Conservation (phyloP, 1,140 invertebrate genomes). For the Acromyrmex heyeri region DNA sequence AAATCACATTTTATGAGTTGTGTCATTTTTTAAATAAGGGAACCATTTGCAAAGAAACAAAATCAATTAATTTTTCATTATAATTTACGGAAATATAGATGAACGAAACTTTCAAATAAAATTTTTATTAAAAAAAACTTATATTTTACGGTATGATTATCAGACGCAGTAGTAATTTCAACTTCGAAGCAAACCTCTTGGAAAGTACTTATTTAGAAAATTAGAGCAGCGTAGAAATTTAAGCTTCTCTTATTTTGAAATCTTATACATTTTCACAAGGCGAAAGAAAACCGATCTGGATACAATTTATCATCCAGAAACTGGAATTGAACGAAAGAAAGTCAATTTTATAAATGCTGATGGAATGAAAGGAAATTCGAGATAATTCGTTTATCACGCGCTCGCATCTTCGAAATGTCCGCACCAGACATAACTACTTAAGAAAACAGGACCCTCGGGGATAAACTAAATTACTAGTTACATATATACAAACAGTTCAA, state of each 20-base stretch:
- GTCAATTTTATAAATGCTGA: neutral
- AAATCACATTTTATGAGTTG: too few species aligned
- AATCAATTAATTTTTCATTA: neutral
- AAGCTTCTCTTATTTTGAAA: neutral
- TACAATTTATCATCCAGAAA: neutral
- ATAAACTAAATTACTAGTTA: neutral
- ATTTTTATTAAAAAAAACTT: neutral
- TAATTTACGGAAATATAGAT: neutral
- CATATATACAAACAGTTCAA: neutral
- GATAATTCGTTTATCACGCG: slow-evolving; percentile 17
- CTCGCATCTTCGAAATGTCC: neutral
- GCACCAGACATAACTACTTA: neutral
- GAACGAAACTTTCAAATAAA: neutral
- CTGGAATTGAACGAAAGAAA: neutral
- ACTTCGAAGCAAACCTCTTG: neutral
- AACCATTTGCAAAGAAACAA: neutral
- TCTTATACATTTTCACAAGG: neutral
- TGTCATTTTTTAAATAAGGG: too few species aligned
- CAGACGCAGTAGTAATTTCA: neutral
- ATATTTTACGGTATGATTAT: neutral
- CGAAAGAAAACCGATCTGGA: neutral
- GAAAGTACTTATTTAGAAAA: neutral
- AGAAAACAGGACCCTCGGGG: neutral
- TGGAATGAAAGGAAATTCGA: neutral
- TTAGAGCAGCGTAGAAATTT: neutral